Conservation (phyloP, 2,888 invertebrate species). For the Drosophila planitibia region DNA sequence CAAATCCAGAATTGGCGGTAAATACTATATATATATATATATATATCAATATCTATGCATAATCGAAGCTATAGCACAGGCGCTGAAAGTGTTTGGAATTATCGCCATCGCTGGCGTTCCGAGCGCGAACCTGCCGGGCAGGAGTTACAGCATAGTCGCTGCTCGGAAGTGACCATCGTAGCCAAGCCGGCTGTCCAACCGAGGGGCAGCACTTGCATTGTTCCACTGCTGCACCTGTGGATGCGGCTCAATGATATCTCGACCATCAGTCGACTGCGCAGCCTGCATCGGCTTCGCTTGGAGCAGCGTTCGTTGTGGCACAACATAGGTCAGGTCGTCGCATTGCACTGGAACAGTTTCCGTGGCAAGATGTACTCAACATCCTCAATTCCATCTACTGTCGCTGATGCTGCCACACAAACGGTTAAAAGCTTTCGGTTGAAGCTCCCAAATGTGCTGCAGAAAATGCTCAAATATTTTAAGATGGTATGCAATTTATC, state of each 20-base stretch:
- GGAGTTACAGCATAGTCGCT: neutral
- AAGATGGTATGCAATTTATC: constrained; percentile 9
- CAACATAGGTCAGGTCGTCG: constrained; percentile 32
- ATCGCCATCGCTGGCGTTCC: constrained; percentile 21
- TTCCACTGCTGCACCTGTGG: constrained; percentile 48
- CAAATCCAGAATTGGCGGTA: constrained; percentile 30
- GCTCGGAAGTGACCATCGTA: neutral
- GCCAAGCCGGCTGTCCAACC: neutral
- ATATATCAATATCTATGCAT: neutral
- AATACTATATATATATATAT: constrained; percentile 8
- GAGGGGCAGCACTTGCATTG: constrained; percentile 1
- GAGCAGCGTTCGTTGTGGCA: constrained; percentile 37
- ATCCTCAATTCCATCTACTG: neutral
- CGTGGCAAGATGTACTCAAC: neutral
- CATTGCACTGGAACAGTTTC: constrained; percentile 8
- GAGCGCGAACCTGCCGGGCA: constrained; percentile 31
- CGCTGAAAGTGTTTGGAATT: neutral
- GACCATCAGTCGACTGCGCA: neutral
- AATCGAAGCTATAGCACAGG: neutral
- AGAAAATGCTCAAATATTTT: neutral
- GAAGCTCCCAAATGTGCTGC: neutral
- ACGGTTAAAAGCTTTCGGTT: neutral
- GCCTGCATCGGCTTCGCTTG: constrained; percentile 10
- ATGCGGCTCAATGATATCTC: constrained; percentile 16
- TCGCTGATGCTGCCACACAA: neutral